Percentiles rank a stretch among this genome's conserved stretches.
Conservation (phyloP, 2,888 invertebrate genomes). For the Amphipyra berbera region DNA sequence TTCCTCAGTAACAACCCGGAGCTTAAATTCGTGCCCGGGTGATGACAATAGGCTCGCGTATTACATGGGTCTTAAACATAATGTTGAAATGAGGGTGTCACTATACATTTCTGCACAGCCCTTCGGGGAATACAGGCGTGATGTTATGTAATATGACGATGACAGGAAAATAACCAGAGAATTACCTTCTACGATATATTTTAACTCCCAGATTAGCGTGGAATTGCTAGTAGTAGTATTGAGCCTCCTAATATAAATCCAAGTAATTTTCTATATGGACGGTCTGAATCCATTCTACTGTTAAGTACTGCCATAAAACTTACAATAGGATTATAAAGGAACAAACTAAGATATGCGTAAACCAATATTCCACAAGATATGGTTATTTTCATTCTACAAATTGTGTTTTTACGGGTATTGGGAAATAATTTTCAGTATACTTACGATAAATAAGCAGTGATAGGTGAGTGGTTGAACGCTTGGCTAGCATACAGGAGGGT, state of each 20-base stretch:
- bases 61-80: no score
- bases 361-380: constrained; percentile 26
- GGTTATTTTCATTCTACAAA: constrained; percentile 46
- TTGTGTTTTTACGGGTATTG: constrained; percentile 28
- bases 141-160: no score
- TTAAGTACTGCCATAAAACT: constrained; percentile 5
- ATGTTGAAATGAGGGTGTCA: no score
- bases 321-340: constrained; percentile 12
- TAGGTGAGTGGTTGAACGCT: no score
- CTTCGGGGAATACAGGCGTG: no score
- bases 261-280: constrained; percentile 28
- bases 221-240: background rate
- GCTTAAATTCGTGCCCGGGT: no score
- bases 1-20: no score
- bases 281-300: constrained; percentile 15
- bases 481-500: no score
- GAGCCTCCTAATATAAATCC: background rate
- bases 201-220: background rate
- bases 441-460: constrained; percentile 18
- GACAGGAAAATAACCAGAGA: no score
- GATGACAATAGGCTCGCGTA: no score
- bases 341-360: constrained; percentile 4
- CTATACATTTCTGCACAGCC: no score
- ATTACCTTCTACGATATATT: background rate
- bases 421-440: constrained; percentile 35